Conservation (phyloP, 1,140 invertebrate species). For the Diorhabda carinulata region DNA sequence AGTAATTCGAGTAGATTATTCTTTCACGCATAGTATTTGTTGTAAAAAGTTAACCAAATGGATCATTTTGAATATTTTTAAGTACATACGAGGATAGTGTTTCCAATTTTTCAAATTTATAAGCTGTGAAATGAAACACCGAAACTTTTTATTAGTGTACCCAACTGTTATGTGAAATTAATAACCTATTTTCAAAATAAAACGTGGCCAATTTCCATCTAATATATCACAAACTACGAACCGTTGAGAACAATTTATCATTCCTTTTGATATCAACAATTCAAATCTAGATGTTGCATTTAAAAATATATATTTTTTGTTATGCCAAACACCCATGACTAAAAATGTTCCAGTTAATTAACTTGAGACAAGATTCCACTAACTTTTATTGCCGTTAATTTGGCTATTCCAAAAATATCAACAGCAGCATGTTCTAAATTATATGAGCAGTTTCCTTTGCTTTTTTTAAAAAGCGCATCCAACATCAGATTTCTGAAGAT, state of each 20-base stretch:
- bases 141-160: too few relatives aligned
- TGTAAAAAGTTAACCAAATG: too few relatives aligned
- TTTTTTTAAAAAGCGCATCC: neutral
- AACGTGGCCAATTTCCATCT: too few relatives aligned
- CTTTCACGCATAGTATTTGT: too few relatives aligned
- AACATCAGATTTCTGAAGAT: neutral
- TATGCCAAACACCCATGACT: constrained; percentile 12
- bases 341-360: constrained; percentile 20
- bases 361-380: constrained; percentile 14
- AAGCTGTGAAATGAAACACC: too few relatives aligned
- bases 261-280: neutral
- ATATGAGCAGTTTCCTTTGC: constrained; percentile 1
- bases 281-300: neutral
- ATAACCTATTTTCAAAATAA: too few relatives aligned
- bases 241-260: neutral
- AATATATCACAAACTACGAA: too few relatives aligned
- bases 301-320: neutral
- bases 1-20: too few relatives aligned
- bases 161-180: too few relatives aligned
- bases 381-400: constrained; percentile 22
- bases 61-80: too few relatives aligned
- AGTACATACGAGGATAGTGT: too few relatives aligned
- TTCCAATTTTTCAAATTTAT: too few relatives aligned
- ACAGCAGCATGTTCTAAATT: constrained; percentile 6
- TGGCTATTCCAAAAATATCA: constrained; percentile 20